Base-by-base conservation (phyloP, 35 echinoderm and acorn worm species). In the Heliocidaris erythrogramma region DNA sequence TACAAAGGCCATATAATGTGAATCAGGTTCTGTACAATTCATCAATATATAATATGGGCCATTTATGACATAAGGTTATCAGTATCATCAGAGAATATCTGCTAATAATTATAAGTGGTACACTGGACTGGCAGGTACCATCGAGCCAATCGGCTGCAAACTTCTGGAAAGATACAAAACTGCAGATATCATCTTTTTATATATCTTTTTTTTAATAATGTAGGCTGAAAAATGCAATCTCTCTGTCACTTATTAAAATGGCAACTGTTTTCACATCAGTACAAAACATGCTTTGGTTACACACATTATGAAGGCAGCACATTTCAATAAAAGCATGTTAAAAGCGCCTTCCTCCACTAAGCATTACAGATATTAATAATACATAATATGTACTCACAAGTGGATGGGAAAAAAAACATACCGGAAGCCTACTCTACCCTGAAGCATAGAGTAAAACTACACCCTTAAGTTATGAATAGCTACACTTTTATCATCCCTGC, bases 1-100 rank as follows among this genome's bases (percentile, higher is more conserved):
- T 92, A 92, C 91, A 92, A 92, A 92, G 91, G 91, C 91, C 91
- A 92, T 48, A 30, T 48, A 89, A 89, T 89, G 32, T 42, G 47
- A 89, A 89, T 48, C 12, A 89, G 17, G 87, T 47, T 89, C 87
- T 89, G 87, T 89, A 89, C 87, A 89, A 89, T 89, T 89, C 32
- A 89, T 48, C 7, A 8, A n/a, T 78, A 78, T 71, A 71, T 71
- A 24, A 71, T 78, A 78, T 78, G 65, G 65, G 65, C 65, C 65
- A n/a, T 78, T 56, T 56, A 56, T 56, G 52, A 42, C 52, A 56
- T 13, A 56, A 56, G 52, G 52, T 56, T 56, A 56, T 42, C 35
- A 56, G 14, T 56, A 56, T 56, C 52, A 56, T 8, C 50, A 10
- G 50, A 53, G 1, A 53, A 53, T 53, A 53, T 56, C 52, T 56